Evolutionary conservation across 1,140 invertebrate genomes (phyloP), one percentile per base, ranked within the genome.

Genomic region (Oreohelix idahoensis): DNA sequence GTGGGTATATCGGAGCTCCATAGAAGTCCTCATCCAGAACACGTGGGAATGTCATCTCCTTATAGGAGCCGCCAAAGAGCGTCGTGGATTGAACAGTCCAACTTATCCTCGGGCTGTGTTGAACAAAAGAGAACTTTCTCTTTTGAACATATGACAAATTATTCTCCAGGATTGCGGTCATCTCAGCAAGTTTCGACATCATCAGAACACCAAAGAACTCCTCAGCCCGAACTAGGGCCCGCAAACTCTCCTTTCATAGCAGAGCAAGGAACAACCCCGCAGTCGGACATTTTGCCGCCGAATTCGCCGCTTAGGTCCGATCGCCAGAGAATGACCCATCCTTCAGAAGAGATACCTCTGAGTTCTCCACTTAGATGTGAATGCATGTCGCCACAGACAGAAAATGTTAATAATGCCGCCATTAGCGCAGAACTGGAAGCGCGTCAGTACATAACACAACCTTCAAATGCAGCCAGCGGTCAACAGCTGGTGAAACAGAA

Each of bases 81-180:
- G 2, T 73, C 79, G 2, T 81, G 80, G 80, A 23, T 75, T 32
- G 80, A 82, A 23, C 80, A 74, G 49, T 74, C 80, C 20, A 63
- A 74, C 36, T 42, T 75, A n/a, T 58, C 42, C n/a, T 35, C 29
- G 4, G 45, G 29, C 13, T 42, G 20, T 38, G 69, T 23, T 23
- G 79, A 80, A 5, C 38, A 80, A n/a, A 79, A 79, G 32, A 36
- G 66, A 49, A 32, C 66, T 0, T 80, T 71, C 35, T 80, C 79
- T 66, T 71, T 49, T 29, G 79, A 80, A 32, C 66, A 80, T 23
- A 51, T 51, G 2, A n/a, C 79, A 49, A 49, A 10, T 35, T 49
- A 17, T 17, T 66, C 79, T n/a, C 66, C 79, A 42, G 79, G 69
- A 29, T 66, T 51, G 13, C 35, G 69, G 42, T 13, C 35, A 8